phyloP scores from a whole-genome alignment of 2,888 invertebrate genomes.

The Drosophila kambysellisi region DNA sequence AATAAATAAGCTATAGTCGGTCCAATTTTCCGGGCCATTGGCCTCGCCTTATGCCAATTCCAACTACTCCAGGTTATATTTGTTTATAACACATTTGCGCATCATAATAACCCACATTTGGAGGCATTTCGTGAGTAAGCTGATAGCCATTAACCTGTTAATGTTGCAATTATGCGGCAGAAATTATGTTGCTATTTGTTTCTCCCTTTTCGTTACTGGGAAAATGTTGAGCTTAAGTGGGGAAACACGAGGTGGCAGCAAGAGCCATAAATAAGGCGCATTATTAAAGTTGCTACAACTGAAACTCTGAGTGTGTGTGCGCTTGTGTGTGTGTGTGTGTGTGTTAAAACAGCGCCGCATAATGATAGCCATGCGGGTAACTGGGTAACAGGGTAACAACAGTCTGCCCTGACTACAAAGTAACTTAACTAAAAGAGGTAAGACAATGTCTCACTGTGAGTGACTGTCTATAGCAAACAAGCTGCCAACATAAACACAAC shows the following conservation, averaged over 20 bases:
- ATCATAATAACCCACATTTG: constrained; percentile 64
- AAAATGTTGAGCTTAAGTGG: constrained; percentile 25
- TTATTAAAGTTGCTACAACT: constrained; percentile 64
- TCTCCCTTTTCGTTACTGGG: not conserved
- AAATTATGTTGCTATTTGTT: constrained; percentile 63
- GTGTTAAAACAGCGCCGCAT: constrained; percentile 32
- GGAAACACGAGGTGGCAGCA: constrained; percentile 12
- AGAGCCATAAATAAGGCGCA: constrained; percentile 53
- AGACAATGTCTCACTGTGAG: constrained; percentile 21
- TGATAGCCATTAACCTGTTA: constrained; percentile 74
- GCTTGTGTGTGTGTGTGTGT: not conserved
- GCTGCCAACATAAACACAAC: constrained; percentile 64
- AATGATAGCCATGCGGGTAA: constrained; percentile 29
- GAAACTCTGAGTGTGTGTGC: constrained; percentile 24
- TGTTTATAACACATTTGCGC: constrained; percentile 75
- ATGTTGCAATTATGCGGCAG: constrained; percentile 78
- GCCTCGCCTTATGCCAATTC: not conserved
- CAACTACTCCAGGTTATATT: constrained; percentile 50
- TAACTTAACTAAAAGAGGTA: constrained; percentile 27
- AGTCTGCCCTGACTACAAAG: constrained; percentile 33
- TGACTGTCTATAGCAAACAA: constrained; percentile 29
- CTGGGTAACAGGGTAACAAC: constrained; percentile 3
- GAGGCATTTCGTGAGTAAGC: constrained; percentile 39
- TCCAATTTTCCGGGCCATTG: constrained; percentile 35
- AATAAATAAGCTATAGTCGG: constrained; percentile 14